Conservation (phyloP, 2,888 invertebrate genomes). For the Camponotus fellah region DNA sequence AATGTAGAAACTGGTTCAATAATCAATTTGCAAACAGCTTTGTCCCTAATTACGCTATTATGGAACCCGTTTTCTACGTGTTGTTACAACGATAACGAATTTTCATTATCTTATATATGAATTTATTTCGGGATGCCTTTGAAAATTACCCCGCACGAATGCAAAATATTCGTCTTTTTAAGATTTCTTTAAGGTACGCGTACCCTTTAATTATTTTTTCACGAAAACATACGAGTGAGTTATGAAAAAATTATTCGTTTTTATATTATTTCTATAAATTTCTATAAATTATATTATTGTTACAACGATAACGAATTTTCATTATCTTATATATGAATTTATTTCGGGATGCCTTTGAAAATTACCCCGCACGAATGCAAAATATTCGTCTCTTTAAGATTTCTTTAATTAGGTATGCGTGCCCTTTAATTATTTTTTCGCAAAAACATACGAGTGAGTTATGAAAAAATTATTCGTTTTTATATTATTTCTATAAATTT, state of each 20-base stretch:
- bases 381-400: background rate
- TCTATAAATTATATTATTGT: no score
- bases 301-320: no score
- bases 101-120: background rate
- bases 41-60: background rate
- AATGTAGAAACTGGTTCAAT: conserved; percentile 6
- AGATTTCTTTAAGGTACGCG: background rate
- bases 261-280: background rate
- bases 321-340: no score
- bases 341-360: no score
- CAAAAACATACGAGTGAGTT: background rate
- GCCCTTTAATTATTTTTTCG: background rate
- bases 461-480: background rate
- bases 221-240: background rate
- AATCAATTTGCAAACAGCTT: conserved; percentile 30
- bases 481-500: background rate
- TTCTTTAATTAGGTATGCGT: background rate
- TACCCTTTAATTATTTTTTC: background rate
- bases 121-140: background rate
- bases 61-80: background rate
- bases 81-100: background rate
- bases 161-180: background rate
- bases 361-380: no score
- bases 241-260: background rate
- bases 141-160: background rate